A percentile compares a stretch with the other conserved stretches of the same genome.
These are phyloP conservation scores for Zygaena filipendulae DNA, from an alignment of 2,888 invertebrate species.

Conservation along the genomic window DNA sequence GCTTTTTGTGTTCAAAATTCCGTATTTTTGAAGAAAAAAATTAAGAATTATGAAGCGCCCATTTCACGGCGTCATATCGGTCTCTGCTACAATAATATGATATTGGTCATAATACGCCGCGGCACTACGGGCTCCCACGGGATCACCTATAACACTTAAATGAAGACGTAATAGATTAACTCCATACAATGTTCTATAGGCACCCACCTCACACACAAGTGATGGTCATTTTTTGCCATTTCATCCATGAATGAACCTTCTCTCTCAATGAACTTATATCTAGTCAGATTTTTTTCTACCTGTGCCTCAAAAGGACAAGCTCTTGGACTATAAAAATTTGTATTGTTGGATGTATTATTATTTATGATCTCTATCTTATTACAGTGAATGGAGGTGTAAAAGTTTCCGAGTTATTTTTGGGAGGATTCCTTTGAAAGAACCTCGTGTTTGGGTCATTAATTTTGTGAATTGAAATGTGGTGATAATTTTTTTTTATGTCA, in stretches of 20 bases:
- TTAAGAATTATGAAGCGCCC: too few relatives aligned
- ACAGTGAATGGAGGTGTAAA: constrained; percentile 22
- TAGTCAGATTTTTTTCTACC: constrained; percentile 36
- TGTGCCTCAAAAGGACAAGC: constrained; percentile 31
- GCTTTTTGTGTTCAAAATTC: too few relatives aligned
- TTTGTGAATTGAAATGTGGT: too few relatives aligned
- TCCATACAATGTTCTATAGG: constrained; percentile 31
- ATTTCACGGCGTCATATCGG: too few relatives aligned
- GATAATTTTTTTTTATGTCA: too few relatives aligned
- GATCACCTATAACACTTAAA: constrained; percentile 43
- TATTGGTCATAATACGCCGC: constrained; percentile 40
- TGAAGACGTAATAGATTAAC: constrained; percentile 52
- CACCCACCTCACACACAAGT: constrained; percentile 20
- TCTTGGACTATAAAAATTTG: constrained; percentile 54
- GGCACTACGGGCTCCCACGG: too few relatives aligned
- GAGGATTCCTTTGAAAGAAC: not conserved
- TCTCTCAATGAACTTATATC: constrained; percentile 22
- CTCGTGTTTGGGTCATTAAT: not conserved
- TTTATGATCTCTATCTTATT: constrained; percentile 39
- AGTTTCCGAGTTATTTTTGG: constrained; percentile 4
- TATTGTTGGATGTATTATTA: constrained; percentile 51
- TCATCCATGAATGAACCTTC: constrained; percentile 41
- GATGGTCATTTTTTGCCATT: constrained; percentile 32
- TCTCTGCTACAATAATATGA: constrained; percentile 26
- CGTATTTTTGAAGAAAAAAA: too few relatives aligned